Conservation (phyloP, 2,888 invertebrate species). For the Malthinus seriepunctatus region DNA sequence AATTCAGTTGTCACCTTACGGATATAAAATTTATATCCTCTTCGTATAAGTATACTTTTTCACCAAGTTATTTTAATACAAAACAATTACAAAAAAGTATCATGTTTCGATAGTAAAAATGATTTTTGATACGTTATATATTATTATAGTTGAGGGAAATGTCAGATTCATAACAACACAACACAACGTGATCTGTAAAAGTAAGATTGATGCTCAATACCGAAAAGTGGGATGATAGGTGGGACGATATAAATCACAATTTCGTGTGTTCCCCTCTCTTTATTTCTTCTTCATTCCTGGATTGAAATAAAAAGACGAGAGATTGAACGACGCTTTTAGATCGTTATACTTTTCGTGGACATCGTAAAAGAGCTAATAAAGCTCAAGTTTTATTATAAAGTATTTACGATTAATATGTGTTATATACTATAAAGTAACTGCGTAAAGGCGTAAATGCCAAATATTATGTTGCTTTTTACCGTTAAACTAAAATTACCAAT, state of each 20-base stretch:
- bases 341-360: slow-evolving; percentile 24
- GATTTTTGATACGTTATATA: background rate
- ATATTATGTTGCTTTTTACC: slow-evolving; percentile 11
- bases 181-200: slow-evolving; percentile 13
- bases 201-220: slow-evolving; percentile 20
- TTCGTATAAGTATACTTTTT: no score
- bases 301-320: slow-evolving; percentile 21
- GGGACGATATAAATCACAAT: slow-evolving; percentile 14
- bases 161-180: slow-evolving; percentile 13
- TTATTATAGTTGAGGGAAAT: slow-evolving; percentile 1
- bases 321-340: slow-evolving; percentile 21
- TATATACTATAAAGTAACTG: slow-evolving; percentile 10
- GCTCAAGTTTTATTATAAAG: slow-evolving; percentile 26
- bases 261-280: background rate
- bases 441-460: slow-evolving; percentile 5
- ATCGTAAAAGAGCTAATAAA: slow-evolving; percentile 29
- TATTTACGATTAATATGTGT: slow-evolving; percentile 27
- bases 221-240: slow-evolving; percentile 5
- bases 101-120: slow-evolving; percentile 4
- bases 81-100: slow-evolving; percentile 1
- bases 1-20: no score
- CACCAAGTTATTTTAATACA: no score
- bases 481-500: background rate
- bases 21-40: no score
- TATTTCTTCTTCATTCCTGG: slow-evolving; percentile 9